Evolutionary conservation across 1,140 invertebrate genomes (phyloP), one percentile per base, ranked within the genome.

Genomic region (Drosophila mauritiana): DNA sequence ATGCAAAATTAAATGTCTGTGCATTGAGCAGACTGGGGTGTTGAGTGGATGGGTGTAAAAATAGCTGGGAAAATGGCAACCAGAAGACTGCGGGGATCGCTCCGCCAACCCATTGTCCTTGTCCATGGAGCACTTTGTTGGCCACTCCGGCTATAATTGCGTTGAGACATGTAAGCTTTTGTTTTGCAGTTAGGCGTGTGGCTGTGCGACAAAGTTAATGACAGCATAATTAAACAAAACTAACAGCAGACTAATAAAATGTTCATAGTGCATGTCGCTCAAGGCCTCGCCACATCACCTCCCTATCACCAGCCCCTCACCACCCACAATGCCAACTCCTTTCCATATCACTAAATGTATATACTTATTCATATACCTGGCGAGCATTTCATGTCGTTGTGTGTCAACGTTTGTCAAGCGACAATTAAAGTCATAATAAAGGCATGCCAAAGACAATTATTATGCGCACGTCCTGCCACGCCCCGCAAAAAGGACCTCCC

Each of bases 141-240:
- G 63, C 40, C 62, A 51, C 65, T 58, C 68, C 25, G 55, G 56
- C 77, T 72, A 80, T 89, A 89, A 89, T 89, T 89, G 80, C 77
- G 73, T 85, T 89, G 73, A 80, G 84, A 80, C 85, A 89, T 89
- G 84, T 89, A 84, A 89, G 73, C 84, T 84, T 84, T 80, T 72
- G 75, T 83, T 88, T 40, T 64, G 57, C 53, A 37, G 40, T 27
- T 56, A 22, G 57, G 54, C 37, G 70, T 75, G 57, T 54, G 45
- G 73, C 63, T 88, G 83, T 73, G 79, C 61, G 77, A 73, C 84
- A 84, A 84, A 78, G 76, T 89, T 88, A 88, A 88, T 84, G 84
- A 88, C 84, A 84, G 84, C 84, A 88, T 88, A 89, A 88, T 88
- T 88, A 88, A 89, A 89, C 80, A 89, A 88, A 89, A 84, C 84